phyloP scores from a whole-genome alignment of 2,113 vertebrate genomes.

The Anolis carolinensis region DNA sequence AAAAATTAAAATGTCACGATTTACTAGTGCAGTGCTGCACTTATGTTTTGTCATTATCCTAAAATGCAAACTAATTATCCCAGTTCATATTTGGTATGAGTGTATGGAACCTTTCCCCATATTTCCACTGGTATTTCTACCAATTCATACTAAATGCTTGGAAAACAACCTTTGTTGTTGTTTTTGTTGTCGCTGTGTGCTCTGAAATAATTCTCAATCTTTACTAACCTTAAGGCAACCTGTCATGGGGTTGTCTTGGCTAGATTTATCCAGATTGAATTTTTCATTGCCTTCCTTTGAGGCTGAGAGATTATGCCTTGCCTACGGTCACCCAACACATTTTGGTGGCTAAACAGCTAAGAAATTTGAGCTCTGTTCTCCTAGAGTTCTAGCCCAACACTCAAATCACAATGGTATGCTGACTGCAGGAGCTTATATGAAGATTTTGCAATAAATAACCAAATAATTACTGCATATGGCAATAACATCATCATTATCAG shows the following conservation, averaged over 20 bases:
- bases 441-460: neutral
- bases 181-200: too few species aligned
- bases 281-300: too few species aligned
- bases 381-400: too few species aligned
- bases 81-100: neutral
- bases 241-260: too few species aligned
- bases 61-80: neutral
- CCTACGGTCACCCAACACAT: too few species aligned
- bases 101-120: neutral
- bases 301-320: too few species aligned
- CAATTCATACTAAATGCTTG: neutral
- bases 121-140: neutral
- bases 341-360: too few species aligned
- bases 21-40: neutral
- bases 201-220: too few species aligned
- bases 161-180: too few species aligned
- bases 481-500: neutral
- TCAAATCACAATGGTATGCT: neutral
- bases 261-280: too few species aligned
- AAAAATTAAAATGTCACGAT: constrained; percentile 6
- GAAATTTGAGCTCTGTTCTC: too few species aligned
- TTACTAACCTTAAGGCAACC: too few species aligned
- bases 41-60: neutral
- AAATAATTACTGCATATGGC: neutral
- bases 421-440: neutral